Evolutionary conservation across 1,140 invertebrate species (phyloP), one percentile per base, ranked within the genome.

Genomic region (Drosophila sturtevanti): DNA sequence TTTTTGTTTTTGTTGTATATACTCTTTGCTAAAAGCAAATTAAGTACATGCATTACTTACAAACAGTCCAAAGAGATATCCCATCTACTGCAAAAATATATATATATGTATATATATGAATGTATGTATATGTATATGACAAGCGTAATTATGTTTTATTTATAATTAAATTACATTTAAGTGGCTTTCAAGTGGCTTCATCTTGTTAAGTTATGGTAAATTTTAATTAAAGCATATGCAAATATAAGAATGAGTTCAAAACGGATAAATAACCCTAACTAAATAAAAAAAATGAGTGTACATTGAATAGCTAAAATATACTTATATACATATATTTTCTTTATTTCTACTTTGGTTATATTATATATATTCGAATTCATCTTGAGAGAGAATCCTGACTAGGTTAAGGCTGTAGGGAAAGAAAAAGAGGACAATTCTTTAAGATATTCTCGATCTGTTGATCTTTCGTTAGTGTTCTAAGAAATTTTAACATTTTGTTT

Each of bases 131-230:
- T 54, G 51, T 60, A 24, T 12, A 35, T 51, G 61, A 72, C 52
- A 34, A 51, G 24, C 21, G 37, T 77, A 54, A 77, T 68, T 66
- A 69, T 58, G 62, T 80, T 81, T 78, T 75, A 79, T 78, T 72
- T 78, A 75, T 87, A 86, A 86, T 86, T 87, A 55, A 87, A 87
- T 78, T 86, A 81, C 66, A 55, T 81, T 87, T 64, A 81, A 80
- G 78, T 80, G 78, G 60, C 72, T 77, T 67, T 80, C 63, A 72
- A 80, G 72, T 62, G 68, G 72, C 24, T 56, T 56, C 16, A 38
- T 56, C 67, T 68, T 56, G 63, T 74, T 75, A 67, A 68, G 71
- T 55, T 48, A 48, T 63, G 12, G 35, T 35, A 34, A 16, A 44
- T 68, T 65, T 51, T 77, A 81, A 80, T 81, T 80, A 74, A 61